Evolutionary conservation across 2,888 invertebrate genomes (phyloP).

Genomic region (Mayetiola destructor): DNA sequence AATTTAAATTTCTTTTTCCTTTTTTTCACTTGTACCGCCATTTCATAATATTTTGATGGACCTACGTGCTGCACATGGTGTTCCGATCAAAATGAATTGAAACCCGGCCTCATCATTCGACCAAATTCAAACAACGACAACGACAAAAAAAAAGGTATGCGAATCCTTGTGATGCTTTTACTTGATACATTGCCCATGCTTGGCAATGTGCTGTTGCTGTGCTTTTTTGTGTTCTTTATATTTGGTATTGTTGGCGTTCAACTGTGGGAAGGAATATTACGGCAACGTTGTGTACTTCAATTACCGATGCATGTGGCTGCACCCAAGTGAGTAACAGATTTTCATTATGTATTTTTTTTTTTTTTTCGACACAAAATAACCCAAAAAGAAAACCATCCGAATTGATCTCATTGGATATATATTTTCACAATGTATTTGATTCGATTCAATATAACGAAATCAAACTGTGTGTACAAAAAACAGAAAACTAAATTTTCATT

Average conservation of each 20-base stretch:
- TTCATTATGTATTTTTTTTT: neutral
- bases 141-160: slow-evolving; percentile 61
- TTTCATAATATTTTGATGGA: too few relatives aligned
- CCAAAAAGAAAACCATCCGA: too few relatives aligned
- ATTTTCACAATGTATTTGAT: neutral
- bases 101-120: too few relatives aligned
- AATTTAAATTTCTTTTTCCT: too few relatives aligned
- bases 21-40: too few relatives aligned
- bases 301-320: slow-evolving; percentile 52
- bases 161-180: slow-evolving; percentile 94
- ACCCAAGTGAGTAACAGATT: slow-evolving; percentile 68
- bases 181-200: slow-evolving; percentile 98
- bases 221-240: slow-evolving; percentile 99
- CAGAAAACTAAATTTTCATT: neutral
- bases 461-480: neutral
- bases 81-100: too few relatives aligned
- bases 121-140: neutral
- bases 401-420: too few relatives aligned
- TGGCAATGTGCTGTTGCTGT: slow-evolving; percentile 92
- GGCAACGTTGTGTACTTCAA: slow-evolving; percentile 82
- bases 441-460: neutral
- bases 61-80: too few relatives aligned
- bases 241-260: slow-evolving; percentile 99
- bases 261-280: slow-evolving; percentile 93
- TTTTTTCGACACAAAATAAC: too few relatives aligned